Base-by-base conservation (phyloP, 2,888 invertebrate genomes). In the Synanthedon andrenaeformis region DNA sequence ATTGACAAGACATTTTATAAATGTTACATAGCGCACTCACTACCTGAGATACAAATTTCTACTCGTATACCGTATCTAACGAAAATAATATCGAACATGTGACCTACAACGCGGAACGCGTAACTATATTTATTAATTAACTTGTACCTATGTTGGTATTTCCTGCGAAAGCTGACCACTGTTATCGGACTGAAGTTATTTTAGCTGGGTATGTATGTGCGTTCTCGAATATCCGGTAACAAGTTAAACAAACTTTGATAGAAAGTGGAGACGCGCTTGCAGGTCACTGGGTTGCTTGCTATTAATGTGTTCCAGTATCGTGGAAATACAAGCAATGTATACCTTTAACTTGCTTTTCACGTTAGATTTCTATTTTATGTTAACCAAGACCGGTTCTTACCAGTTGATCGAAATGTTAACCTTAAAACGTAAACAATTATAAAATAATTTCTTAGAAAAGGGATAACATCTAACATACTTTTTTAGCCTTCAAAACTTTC, bases 241-340 rank as follows among this genome's bases (percentile, higher is more conserved):
- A 64, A 64, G 65, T 71, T 69, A 70, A 72, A 71, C 68, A 73
- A 73, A 74, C 69, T 61, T 55, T 55, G 60, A 63, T 70, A 73
- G 72, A 73, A 72, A 72, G 70, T 59, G 59, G 60, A 58, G 60
- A 62, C 59, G 63, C 61, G 56, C 56, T 57, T 56, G 57, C 60
- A 58, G 68, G 72, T 72, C 66, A 73, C 71, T 74, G 56, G 74
- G 74, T 74, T 70, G 67, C 59, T 62, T 60, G 35, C 35, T 35
- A 35, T 35, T 35, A 61, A 59, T 51, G 56, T 59, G 58, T 60
- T 63, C 56, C 55, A 59, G 60, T 57, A 56, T 59, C 56, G 63
- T 62, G 61, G 63, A 63, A 69, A 67, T 65, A 60, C 41, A 52
- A 51, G 52, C 13, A 52, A 54, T 51, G 17, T 54, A 51, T 51